Conservation (phyloP, 1,140 invertebrate species). For the Sycophaga agraensis region DNA sequence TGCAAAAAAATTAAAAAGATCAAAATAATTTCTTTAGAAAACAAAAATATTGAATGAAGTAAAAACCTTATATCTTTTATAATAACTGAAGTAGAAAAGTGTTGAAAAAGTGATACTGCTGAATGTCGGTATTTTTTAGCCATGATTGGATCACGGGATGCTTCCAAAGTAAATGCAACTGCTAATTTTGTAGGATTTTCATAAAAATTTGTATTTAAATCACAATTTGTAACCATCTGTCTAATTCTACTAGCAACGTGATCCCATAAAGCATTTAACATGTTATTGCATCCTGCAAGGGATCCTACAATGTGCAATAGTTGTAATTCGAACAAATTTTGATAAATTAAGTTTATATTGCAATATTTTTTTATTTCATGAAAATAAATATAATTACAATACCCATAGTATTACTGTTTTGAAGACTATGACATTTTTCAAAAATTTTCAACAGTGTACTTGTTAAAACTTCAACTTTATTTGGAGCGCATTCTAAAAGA, state of each 20-base stretch:
- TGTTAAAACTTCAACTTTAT: slow-evolving; percentile 38
- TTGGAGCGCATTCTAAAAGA: slow-evolving; percentile 43
- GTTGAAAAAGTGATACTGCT: slow-evolving; percentile 45
- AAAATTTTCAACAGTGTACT: slow-evolving; percentile 41
- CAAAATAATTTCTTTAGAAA: background rate
- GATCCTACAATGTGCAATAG: background rate
- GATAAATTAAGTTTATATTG: background rate
- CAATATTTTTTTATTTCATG: background rate
- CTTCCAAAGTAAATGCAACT: slow-evolving; percentile 48
- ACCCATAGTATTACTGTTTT: slow-evolving; percentile 7
- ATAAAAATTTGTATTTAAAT: slow-evolving; percentile 37
- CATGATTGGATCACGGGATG: slow-evolving; percentile 40
- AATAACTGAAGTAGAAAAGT: slow-evolving; percentile 46
- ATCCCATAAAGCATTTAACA: slow-evolving; percentile 48
- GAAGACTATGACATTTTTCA: slow-evolving; percentile 38
- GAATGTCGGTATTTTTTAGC: slow-evolving; percentile 48
- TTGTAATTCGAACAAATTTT: background rate
- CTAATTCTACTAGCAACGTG: slow-evolving; percentile 46
- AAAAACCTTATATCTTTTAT: slow-evolving; percentile 49
- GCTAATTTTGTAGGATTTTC: slow-evolving; percentile 47
- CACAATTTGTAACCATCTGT: slow-evolving; percentile 44
- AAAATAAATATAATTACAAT: slow-evolving; percentile 3
- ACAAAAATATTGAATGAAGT: slow-evolving; percentile 17
- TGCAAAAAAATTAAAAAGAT: slow-evolving; percentile 32
- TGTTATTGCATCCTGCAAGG: slow-evolving; percentile 29